phyloP scores from a whole-genome alignment of 2,888 invertebrate genomes.

The Caenorhabditis sp. region DNA sequence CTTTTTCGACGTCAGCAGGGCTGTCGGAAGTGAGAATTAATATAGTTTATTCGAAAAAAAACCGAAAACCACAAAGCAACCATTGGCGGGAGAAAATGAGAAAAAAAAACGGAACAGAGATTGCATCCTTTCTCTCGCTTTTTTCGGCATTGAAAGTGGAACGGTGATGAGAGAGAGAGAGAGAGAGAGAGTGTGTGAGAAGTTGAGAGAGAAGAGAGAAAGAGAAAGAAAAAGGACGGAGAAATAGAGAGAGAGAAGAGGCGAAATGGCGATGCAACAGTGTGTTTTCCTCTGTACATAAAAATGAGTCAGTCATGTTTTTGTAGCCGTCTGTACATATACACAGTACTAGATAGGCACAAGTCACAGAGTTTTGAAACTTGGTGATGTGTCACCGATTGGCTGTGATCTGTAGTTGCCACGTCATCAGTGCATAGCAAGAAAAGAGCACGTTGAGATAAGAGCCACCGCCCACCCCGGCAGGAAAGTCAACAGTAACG shows the following conservation, averaged over 20 bases:
- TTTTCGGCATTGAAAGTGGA: background rate
- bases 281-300: background rate
- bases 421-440: background rate
- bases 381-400: background rate
- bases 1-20: too few relatives aligned
- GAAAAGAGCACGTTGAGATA: too few relatives aligned
- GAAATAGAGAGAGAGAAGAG: slow-evolving; percentile 13
- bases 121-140: too few relatives aligned
- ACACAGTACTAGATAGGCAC: background rate
- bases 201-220: slow-evolving; percentile 6
- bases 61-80: background rate
- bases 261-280: background rate
- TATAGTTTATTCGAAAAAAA: too few relatives aligned
- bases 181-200: background rate
- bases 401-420: too few relatives aligned
- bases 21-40: too few relatives aligned
- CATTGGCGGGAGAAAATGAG: too few relatives aligned
- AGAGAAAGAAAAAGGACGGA: slow-evolving; percentile 7
- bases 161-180: background rate
- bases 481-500: background rate
- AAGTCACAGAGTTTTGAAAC: background rate
- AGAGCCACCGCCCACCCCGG: background rate
- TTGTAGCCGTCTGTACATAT: background rate
- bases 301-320: background rate
- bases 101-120: slow-evolving; percentile 10